phyloP scores from a whole-genome alignment of 1,140 invertebrate species.

The Chlorops oryzae region DNA sequence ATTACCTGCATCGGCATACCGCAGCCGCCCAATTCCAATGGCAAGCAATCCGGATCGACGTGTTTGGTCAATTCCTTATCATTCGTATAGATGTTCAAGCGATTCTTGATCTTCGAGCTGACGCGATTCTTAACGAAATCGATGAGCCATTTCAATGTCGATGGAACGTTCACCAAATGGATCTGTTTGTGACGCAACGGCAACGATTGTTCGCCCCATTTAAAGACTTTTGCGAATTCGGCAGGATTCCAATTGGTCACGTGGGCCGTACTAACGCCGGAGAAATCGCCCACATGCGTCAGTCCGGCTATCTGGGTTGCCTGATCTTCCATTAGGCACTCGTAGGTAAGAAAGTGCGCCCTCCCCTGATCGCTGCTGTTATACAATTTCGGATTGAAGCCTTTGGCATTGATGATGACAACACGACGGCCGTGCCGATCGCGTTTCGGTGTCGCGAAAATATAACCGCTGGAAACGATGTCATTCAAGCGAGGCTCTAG shows the following conservation, averaged over 20 bases:
- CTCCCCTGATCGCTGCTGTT: slow-evolving; percentile 61
- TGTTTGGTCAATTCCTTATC: slow-evolving; percentile 57
- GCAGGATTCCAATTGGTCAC: slow-evolving; percentile 61
- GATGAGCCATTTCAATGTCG: slow-evolving; percentile 62
- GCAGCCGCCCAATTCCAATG: slow-evolving; percentile 72
- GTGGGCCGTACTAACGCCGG: slow-evolving; percentile 54
- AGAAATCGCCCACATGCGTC: slow-evolving; percentile 60
- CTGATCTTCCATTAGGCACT: slow-evolving; percentile 66
- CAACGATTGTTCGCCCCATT: slow-evolving; percentile 71
- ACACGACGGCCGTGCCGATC: slow-evolving; percentile 65
- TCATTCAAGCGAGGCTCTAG: slow-evolving; percentile 57
- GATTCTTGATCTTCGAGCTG: slow-evolving; percentile 62
- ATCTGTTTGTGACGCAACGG: slow-evolving; percentile 71
- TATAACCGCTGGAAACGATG: slow-evolving; percentile 62
- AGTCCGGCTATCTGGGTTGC: slow-evolving; percentile 65
- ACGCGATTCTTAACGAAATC: slow-evolving; percentile 64
- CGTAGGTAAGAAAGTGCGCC: slow-evolving; percentile 62
- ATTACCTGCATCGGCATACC: slow-evolving; percentile 65
- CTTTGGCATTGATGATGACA: slow-evolving; percentile 60
- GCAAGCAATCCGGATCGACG: slow-evolving; percentile 63
- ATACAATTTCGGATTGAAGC: slow-evolving; percentile 60
- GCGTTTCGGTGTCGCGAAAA: slow-evolving; percentile 64
- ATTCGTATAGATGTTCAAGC: slow-evolving; percentile 60
- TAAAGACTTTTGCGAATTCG: slow-evolving; percentile 59
- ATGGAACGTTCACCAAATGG: slow-evolving; percentile 64